These are phyloP conservation scores for Ectropis crepuscularia DNA, from an alignment of 2,888 invertebrate genomes.

Conservation along the genomic window DNA sequence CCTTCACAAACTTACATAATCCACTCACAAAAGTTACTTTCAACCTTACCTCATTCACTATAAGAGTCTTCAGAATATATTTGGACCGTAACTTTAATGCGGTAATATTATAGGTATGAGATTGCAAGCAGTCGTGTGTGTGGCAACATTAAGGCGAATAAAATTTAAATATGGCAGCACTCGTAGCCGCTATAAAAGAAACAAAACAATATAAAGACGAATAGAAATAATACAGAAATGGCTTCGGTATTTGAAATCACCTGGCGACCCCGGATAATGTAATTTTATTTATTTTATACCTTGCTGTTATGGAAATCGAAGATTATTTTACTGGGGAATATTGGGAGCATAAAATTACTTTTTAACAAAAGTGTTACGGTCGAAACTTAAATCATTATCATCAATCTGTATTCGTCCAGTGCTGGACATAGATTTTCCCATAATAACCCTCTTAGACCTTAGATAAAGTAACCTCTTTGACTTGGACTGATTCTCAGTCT, in stretches of 20 bases:
- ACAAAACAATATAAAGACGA: conserved; percentile 73
- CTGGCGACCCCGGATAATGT: conserved; percentile 42
- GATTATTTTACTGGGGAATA: conserved; percentile 5
- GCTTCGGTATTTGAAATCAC: conserved; percentile 46
- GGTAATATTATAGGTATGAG: conserved; percentile 72
- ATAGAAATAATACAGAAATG: conserved; percentile 62
- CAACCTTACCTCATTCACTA: conserved; percentile 44
- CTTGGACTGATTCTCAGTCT: no score
- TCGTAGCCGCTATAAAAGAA: conserved; percentile 73
- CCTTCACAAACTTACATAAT: conserved; percentile 46
- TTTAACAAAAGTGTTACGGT: no score
- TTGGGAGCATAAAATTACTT: neutral
- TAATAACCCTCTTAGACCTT: no score
- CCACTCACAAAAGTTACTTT: conserved; percentile 27
- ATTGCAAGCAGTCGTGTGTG: conserved; percentile 80
- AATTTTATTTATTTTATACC: conserved; percentile 41
- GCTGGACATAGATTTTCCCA: no score
- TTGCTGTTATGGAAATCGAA: conserved; percentile 23
- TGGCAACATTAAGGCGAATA: conserved; percentile 83
- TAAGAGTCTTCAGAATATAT: conserved; percentile 38
- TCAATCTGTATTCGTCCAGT: no score
- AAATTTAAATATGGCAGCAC: conserved; percentile 84
- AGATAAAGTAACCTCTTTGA: no score
- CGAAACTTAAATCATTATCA: no score
- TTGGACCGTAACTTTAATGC: conserved; percentile 35